Conservation (phyloP, 1,140 invertebrate genomes). For the Drosophila bifasciata region DNA sequence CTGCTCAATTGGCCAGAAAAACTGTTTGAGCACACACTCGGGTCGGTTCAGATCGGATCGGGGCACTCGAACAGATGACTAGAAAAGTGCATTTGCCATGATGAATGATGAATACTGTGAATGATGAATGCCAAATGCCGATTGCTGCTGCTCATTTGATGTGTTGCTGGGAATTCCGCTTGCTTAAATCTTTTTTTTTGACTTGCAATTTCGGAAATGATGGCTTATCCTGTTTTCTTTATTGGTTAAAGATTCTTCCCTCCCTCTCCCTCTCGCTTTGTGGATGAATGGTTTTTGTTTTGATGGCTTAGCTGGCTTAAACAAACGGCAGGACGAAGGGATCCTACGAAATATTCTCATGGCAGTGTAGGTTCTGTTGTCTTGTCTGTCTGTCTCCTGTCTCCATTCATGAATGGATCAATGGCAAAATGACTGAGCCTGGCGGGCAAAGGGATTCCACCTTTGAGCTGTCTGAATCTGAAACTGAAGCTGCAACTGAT, state of each 20-base stretch:
- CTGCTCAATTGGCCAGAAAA: slow-evolving; percentile 76
- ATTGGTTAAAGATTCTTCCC: slow-evolving; percentile 68
- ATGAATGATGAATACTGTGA: too few relatives aligned
- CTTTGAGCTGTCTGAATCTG: slow-evolving; percentile 19
- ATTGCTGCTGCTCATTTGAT: slow-evolving; percentile 32
- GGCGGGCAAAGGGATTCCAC: slow-evolving; percentile 31
- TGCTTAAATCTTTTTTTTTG: slow-evolving; percentile 81
- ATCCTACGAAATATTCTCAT: slow-evolving; percentile 30
- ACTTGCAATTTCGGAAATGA: slow-evolving; percentile 80
- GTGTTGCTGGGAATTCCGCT: slow-evolving; percentile 74
- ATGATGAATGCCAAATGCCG: neutral
- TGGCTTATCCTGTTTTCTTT: slow-evolving; percentile 82
- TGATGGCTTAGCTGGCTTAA: slow-evolving; percentile 66
- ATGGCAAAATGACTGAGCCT: slow-evolving; percentile 34
- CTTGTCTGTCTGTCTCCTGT: too few relatives aligned
- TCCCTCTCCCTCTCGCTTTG: slow-evolving; percentile 14
- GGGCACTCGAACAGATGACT: slow-evolving; percentile 62
- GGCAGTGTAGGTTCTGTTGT: slow-evolving; percentile 22
- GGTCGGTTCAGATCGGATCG: too few relatives aligned
- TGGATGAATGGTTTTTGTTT: slow-evolving; percentile 59
- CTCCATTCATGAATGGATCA: slow-evolving; percentile 53
- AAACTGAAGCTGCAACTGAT: neutral
- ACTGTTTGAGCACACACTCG: slow-evolving; percentile 69
- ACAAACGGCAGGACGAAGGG: slow-evolving; percentile 43
- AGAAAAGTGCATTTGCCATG: slow-evolving; percentile 61